Evolutionary conservation across 2,888 invertebrate genomes (phyloP), one percentile per base, ranked within the genome.

Genomic region (Sussaba pulchella): DNA sequence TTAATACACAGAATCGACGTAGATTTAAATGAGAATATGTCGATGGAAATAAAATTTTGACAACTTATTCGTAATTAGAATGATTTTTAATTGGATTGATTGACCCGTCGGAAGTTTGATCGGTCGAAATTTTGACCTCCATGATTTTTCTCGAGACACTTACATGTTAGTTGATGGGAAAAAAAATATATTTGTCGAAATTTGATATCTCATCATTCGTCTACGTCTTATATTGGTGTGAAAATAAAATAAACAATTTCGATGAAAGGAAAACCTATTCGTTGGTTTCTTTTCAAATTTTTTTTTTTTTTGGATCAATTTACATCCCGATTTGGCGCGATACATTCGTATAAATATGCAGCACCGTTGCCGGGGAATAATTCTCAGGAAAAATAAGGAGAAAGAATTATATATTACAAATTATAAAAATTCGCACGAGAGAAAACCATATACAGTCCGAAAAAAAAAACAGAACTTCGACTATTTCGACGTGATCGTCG

Each of bases 161-260:
- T 14, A 36, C 21, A 14, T 9, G 14, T 14, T 17, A 54, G 43
- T 6, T 45, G 26, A 12, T 26, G 19, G 19, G 26, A 61, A 12
- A 57, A 61, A 52, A 54, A 66, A 57, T 50, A 52, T 43, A 66
- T 14, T 64, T 26, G 1, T 66, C 45, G 57, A 57, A 66, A 74
- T 74, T 61, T 17, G 8, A 5, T 36, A 9, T 39, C 6, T 61
- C 19, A 39, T 21, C 5, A 41, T 39, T 39, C n/a, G 39, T 21
- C 17, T 41, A 61, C 41, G 61, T 39, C n/a, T 19, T 41, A 61
- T 21, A 61, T 41, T 61, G 19, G 36, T 61, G 39, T 39, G 12
- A 39, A 19, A 21, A 59, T 39, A 61, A 39, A 19, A 21, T 19
- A 59, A 61, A 61, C 41, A 41, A 4, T 17, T 61, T 41, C 61